phyloP scores from a whole-genome alignment of 2,113 vertebrate species.

The Saimiri boliviensis region DNA sequence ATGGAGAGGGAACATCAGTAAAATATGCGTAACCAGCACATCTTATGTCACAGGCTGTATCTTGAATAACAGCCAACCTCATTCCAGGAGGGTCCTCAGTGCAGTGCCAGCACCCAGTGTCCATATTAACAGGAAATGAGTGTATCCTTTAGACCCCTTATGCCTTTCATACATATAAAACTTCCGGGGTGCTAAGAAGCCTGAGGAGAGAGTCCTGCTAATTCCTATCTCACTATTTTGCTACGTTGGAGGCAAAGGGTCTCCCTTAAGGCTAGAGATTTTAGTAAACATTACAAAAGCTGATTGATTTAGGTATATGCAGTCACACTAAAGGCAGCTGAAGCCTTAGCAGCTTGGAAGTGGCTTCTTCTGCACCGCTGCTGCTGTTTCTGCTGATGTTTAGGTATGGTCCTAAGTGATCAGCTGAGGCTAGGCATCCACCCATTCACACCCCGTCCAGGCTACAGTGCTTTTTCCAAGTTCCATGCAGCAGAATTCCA shows the following conservation, averaged over 20 bases:
- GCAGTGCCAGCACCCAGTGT: rapidly evolving
- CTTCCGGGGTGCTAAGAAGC: neutral
- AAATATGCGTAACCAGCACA: neutral
- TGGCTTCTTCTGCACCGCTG: neutral
- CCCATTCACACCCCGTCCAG: neutral
- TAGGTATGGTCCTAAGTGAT: neutral
- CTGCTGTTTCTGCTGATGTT: neutral
- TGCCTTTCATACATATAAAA: neutral
- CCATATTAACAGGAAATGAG: neutral
- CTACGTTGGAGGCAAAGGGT: neutral
- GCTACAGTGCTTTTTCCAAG: neutral
- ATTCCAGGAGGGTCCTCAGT: neutral
- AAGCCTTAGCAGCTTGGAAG: neutral
- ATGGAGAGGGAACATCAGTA: neutral
- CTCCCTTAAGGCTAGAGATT: neutral
- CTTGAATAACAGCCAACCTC: neutral
- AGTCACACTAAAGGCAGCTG: neutral
- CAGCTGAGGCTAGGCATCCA: neutral
- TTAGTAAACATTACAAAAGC: neutral
- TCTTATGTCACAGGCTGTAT: neutral
- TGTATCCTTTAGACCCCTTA: neutral
- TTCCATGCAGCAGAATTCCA: neutral
- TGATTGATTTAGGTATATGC: neutral
- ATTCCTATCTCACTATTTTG: neutral
- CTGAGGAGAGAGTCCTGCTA: neutral